These are phyloP conservation scores for Cerastis leucographa DNA, from an alignment of 2,888 invertebrate genomes.

Conservation along the genomic window DNA sequence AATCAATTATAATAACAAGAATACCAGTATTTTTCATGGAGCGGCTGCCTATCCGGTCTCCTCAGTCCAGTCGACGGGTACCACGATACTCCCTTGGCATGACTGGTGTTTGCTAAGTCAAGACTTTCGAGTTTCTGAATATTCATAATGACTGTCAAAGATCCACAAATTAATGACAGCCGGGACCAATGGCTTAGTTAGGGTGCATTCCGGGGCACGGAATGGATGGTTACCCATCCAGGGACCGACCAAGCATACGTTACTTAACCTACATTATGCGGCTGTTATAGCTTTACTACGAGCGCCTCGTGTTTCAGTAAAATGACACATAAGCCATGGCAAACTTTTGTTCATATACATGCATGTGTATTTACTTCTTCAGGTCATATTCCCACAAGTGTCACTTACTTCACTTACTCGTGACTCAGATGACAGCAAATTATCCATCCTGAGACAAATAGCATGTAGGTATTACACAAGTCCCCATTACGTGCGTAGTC, in stretches of 20 bases:
- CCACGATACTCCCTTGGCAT: neutral
- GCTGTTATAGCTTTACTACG: neutral
- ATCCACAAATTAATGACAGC: neutral
- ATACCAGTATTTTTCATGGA: neutral
- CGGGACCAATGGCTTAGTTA: neutral
- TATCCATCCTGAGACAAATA: constrained; percentile 28
- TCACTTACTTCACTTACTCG: neutral
- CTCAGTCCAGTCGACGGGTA: neutral
- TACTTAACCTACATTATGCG: neutral
- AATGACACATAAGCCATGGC: neutral
- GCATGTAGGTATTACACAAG: constrained; percentile 51
- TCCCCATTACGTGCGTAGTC: constrained; percentile 49
- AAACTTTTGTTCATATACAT: neutral
- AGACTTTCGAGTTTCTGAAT: neutral
- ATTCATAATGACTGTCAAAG: no score
- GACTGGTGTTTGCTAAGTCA: neutral
- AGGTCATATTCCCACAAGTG: neutral
- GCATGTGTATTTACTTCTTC: neutral
- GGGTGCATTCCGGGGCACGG: neutral
- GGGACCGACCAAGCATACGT: neutral
- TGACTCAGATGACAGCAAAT: neutral
- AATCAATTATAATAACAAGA: neutral
- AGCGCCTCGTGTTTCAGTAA: neutral
- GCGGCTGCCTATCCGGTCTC: neutral
- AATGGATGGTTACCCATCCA: neutral